phyloP scores from a whole-genome alignment of 2,888 invertebrate species.

The Actias luna region DNA sequence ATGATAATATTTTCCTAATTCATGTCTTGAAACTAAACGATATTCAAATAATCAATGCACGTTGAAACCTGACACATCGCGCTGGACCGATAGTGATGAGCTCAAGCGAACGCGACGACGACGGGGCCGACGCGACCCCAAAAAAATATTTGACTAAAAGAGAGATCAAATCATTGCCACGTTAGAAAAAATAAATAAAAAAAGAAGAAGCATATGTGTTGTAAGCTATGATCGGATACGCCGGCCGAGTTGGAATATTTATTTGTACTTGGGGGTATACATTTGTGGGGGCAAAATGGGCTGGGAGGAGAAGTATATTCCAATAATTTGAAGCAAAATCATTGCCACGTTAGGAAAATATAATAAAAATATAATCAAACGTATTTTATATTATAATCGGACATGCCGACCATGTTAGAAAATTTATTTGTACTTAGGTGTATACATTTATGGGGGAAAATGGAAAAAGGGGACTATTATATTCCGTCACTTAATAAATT shows the following conservation, averaged over 20 bases:
- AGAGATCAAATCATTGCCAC: conserved; percentile 88
- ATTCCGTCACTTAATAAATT: too few relatives aligned
- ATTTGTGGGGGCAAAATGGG: too few relatives aligned
- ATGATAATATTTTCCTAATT: conserved; percentile 78
- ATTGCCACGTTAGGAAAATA: too few relatives aligned
- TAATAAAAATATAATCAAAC: too few relatives aligned
- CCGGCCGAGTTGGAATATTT: conserved; percentile 45
- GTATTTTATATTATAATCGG: too few relatives aligned
- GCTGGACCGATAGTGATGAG: conserved; percentile 38
- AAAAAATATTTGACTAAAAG: conserved; percentile 87
- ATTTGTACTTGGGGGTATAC: conserved; percentile 74
- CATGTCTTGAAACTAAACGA: conserved; percentile 78
- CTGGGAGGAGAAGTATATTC: background rate
- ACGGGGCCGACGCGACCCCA: conserved; percentile 61
- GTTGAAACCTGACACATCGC: conserved; percentile 62
- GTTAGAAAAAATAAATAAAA: conserved; percentile 49
- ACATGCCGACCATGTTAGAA: too few relatives aligned
- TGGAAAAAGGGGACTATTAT: too few relatives aligned
- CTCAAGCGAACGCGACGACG: conserved; percentile 46
- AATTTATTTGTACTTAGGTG: too few relatives aligned
- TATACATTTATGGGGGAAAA: too few relatives aligned
- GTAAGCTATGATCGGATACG: conserved; percentile 55
- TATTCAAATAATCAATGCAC: conserved; percentile 74
- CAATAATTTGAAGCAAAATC: background rate
- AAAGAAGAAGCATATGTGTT: conserved; percentile 54